Conservation (phyloP, 1,140 invertebrate species). For the Pseudomyrmex gracilis region DNA sequence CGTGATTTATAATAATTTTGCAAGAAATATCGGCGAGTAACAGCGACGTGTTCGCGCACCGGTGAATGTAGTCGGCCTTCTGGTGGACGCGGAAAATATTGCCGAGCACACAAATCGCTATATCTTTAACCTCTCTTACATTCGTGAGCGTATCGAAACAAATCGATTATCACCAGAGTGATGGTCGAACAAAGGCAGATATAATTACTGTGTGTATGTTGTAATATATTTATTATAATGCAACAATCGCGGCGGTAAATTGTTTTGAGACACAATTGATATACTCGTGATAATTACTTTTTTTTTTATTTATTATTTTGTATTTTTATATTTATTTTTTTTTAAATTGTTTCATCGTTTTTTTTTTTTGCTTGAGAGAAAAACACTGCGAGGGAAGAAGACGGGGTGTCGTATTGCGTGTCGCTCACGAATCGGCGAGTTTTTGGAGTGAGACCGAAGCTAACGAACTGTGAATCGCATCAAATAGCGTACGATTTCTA, state of each 20-base stretch:
- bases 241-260: too few species aligned
- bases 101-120: background rate
- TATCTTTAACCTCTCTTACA: conserved; percentile 1
- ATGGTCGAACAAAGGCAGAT: too few species aligned
- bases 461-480: conserved; percentile 73
- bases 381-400: too few species aligned
- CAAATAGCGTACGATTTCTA: conserved; percentile 68
- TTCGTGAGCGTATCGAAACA: background rate
- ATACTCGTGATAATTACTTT: too few species aligned
- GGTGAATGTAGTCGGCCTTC: conserved; percentile 83
- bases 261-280: background rate
- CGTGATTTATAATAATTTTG: conserved; percentile 1
- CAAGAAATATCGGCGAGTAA: conserved; percentile 19
- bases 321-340: too few species aligned
- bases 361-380: too few species aligned
- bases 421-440: conserved; percentile 63
- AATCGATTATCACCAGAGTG: too few species aligned
- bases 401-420: conserved; percentile 34
- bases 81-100: conserved; percentile 37
- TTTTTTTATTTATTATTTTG: too few species aligned
- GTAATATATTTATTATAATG: too few species aligned
- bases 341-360: too few species aligned
- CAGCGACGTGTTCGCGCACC: background rate
- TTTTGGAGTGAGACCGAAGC: conserved; percentile 77
- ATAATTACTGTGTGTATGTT: too few species aligned